A percentile compares a stretch with the other conserved stretches of the same genome.
phyloP scores from a whole-genome alignment of 2,888 invertebrate genomes.

The Acanthosoma haemorrhoidale region DNA sequence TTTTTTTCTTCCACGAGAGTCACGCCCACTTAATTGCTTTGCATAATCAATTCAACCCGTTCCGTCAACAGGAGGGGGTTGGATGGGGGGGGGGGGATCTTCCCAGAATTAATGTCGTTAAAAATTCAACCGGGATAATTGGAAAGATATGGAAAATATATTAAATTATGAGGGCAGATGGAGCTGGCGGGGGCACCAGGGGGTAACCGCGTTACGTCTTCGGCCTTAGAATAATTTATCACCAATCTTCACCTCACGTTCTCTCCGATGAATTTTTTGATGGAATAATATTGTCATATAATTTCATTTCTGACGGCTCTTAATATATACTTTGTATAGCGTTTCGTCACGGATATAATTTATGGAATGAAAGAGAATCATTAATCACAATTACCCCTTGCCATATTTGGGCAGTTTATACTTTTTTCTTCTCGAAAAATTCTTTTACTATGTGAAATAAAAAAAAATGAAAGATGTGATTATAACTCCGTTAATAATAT shows the following conservation, averaged over 20 bases:
- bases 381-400: no score
- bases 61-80: not conserved
- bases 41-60: conserved; percentile 2
- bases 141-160: conserved; percentile 9
- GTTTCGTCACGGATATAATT: no score
- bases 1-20: not conserved
- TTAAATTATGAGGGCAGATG: not conserved
- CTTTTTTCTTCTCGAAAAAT: no score
- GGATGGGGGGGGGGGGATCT: no score
- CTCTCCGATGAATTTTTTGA: not conserved
- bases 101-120: not conserved
- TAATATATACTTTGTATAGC: no score
- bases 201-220: conserved; percentile 4
- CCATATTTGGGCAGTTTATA: no score
- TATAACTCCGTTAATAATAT: no score
- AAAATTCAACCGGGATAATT: not conserved
- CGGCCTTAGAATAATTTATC: not conserved
- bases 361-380: no score
- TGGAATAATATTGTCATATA: not conserved
- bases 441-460: no score
- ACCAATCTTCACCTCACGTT: not conserved
- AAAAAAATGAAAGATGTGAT: no score
- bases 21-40: not conserved
- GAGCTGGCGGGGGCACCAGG: no score
- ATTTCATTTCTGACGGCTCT: no score